Evolutionary conservation across 2,888 invertebrate genomes (phyloP).

Genomic region (Tenthredo distinguenda): DNA sequence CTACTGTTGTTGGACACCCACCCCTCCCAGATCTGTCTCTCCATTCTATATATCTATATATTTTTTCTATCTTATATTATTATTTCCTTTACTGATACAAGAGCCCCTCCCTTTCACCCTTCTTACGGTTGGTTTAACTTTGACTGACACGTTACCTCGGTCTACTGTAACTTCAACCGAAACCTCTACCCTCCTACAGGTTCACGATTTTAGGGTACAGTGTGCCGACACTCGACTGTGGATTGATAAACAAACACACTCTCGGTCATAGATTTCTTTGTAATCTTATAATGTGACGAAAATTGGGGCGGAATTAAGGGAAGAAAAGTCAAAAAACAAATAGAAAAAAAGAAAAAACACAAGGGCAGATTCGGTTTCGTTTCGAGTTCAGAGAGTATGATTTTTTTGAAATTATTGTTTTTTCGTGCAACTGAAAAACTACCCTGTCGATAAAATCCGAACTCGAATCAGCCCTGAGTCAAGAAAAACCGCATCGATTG

Average conservation of each 20-base stretch:
- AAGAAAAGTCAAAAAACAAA: conserved; percentile 32
- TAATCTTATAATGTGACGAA: not conserved
- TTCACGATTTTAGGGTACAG: not conserved
- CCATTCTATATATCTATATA: conserved; percentile 57
- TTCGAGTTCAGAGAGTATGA: too few relatives aligned
- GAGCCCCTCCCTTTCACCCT: conserved; percentile 57
- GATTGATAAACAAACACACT: not conserved
- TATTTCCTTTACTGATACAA: conserved; percentile 68
- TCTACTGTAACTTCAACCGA: conserved; percentile 55
- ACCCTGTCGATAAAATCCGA: too few relatives aligned
- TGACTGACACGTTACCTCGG: conserved; percentile 72
- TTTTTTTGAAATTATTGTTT: too few relatives aligned
- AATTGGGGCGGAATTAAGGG: not conserved
- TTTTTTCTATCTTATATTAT: conserved; percentile 61
- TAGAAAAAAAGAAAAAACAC: conserved; percentile 44
- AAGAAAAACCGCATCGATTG: too few relatives aligned
- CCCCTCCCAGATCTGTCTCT: not conserved
- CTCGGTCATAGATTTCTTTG: not conserved
- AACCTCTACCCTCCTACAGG: conserved; percentile 17
- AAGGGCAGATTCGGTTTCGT: too few relatives aligned
- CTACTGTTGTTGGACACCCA: not conserved
- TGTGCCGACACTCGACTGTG: not conserved
- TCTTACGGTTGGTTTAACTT: conserved; percentile 74
- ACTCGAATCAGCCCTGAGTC: too few relatives aligned
- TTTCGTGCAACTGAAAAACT: too few relatives aligned